Conservation (phyloP, 1,140 invertebrate species). For the Drosophila gunungcola region DNA sequence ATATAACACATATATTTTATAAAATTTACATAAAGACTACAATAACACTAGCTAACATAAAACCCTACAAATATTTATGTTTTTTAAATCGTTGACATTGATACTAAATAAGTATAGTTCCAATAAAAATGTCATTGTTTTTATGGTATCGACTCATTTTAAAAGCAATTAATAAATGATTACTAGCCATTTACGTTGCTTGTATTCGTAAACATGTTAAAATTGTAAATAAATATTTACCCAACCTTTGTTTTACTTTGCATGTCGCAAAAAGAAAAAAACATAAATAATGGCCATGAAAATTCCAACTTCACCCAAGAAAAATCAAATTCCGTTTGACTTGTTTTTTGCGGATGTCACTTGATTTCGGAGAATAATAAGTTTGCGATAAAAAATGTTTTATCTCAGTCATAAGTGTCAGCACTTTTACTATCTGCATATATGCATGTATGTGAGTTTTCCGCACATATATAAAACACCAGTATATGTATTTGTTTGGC, state of each 20-base stretch:
- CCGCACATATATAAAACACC: neutral
- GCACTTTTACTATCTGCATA: conserved; percentile 34
- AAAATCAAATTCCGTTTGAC: neutral
- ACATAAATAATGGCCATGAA: neutral
- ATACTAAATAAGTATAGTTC: no score
- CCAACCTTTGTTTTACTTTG: no score
- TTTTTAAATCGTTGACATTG: neutral
- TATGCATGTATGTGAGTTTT: conserved; percentile 1
- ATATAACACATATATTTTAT: neutral
- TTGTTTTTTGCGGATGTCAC: conserved; percentile 10
- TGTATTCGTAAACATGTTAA: no score
- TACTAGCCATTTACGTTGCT: no score
- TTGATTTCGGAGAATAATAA: conserved; percentile 28
- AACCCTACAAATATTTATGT: no score
- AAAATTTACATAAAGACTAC: neutral
- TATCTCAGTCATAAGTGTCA: conserved; percentile 64
- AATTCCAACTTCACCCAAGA: neutral
- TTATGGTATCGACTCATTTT: no score
- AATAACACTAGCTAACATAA: neutral
- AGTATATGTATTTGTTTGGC: conserved; percentile 34
- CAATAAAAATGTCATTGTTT: no score
- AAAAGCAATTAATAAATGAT: no score
- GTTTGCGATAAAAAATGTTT: conserved; percentile 50
- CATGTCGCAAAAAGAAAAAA: neutral
- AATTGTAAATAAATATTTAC: no score